Percentiles rank a stretch among this genome's conserved stretches.
Evolutionary conservation across 2,113 vertebrate genomes (phyloP).

Genomic region (Oncorhynchus masou): DNA sequence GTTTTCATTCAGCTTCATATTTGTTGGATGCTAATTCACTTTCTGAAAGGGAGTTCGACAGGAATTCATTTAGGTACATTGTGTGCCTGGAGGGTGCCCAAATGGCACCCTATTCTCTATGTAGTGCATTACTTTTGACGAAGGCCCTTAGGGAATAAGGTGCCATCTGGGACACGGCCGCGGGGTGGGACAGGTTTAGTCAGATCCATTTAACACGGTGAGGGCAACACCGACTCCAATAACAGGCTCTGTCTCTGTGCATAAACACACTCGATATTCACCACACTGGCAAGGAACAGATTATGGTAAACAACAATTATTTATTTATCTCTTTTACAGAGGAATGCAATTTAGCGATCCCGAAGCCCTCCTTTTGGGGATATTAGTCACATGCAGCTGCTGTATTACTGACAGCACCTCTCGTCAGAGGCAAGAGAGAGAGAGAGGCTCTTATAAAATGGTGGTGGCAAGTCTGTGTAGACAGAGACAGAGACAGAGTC

Average conservation of each 20-base stretch:
- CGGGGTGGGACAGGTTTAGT: constrained; percentile 22
- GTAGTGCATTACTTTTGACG: too few relatives aligned
- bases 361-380: constrained; percentile 23
- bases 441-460: neutral
- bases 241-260: constrained; percentile 15
- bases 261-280: neutral
- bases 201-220: constrained; percentile 33
- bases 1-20: constrained; percentile 11
- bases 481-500: constrained; percentile 38
- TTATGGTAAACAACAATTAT: constrained; percentile 43
- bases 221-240: constrained; percentile 20
- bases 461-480: constrained; percentile 45
- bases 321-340: constrained; percentile 31
- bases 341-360: constrained; percentile 9
- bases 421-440: neutral
- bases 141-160: neutral
- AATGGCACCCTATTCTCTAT: too few relatives aligned
- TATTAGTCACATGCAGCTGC: constrained; percentile 20
- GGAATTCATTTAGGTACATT: constrained; percentile 18
- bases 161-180: neutral
- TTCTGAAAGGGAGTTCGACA: constrained; percentile 17
- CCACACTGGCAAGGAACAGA: constrained; percentile 20
- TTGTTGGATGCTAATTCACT: neutral
- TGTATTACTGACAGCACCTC: constrained; percentile 28
- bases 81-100: neutral